Evolutionary conservation across 2,888 invertebrate genomes (phyloP).

Genomic region (Drosophila emarginata): DNA sequence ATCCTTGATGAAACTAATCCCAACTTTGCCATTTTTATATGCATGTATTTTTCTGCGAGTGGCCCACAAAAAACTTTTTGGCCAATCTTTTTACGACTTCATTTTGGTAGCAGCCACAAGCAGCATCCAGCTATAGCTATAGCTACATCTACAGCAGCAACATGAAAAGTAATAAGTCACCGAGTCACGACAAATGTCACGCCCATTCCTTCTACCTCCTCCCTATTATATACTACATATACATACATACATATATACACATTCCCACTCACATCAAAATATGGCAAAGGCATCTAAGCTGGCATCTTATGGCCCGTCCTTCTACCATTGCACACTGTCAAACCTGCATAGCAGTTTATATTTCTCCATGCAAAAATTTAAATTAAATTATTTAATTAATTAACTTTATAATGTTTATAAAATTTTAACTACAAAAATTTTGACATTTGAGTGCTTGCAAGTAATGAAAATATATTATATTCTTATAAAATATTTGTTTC

Average conservation of each 20-base stretch:
- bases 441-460: too few species aligned
- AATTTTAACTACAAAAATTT: too few species aligned
- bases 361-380: too few species aligned
- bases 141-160: slow-evolving; percentile 36
- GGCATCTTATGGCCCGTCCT: background rate
- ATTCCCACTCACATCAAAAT: background rate
- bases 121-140: slow-evolving; percentile 7
- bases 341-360: background rate
- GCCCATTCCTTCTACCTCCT: slow-evolving; percentile 16
- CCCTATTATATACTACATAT: background rate
- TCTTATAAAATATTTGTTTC: too few species aligned
- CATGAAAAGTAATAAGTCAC: slow-evolving; percentile 73
- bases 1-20: slow-evolving; percentile 80
- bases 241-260: background rate
- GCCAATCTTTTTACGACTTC: slow-evolving; percentile 79
- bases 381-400: too few species aligned
- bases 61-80: slow-evolving; percentile 76
- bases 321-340: background rate
- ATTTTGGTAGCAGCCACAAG: slow-evolving; percentile 67
- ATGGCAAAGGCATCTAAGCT: background rate
- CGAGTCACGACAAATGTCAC: slow-evolving; percentile 58
- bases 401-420: too few species aligned
- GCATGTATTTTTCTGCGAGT: slow-evolving; percentile 63
- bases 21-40: slow-evolving; percentile 77
- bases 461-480: too few species aligned